phyloP scores from a whole-genome alignment of 2,888 invertebrate genomes.

The Anorthoa munda region DNA sequence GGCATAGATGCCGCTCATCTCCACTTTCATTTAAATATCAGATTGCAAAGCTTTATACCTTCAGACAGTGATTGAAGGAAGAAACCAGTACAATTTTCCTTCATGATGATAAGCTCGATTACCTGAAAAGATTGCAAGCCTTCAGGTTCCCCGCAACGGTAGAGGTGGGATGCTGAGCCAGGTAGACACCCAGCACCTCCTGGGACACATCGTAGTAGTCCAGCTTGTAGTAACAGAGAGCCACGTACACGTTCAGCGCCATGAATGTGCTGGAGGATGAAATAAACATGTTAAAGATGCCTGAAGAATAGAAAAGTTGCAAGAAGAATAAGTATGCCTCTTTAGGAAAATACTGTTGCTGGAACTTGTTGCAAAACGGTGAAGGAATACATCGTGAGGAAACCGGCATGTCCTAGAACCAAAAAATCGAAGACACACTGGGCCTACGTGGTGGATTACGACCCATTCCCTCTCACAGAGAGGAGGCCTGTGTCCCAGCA shows the following conservation, averaged over 20 bases:
- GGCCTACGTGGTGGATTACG: too few species aligned
- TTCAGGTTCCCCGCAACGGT: slow-evolving; percentile 98
- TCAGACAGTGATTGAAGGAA: background rate
- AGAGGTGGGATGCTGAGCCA: slow-evolving; percentile 97
- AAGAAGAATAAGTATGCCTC: background rate
- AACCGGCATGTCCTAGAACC: too few species aligned
- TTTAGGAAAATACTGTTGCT: background rate
- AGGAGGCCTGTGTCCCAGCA: too few species aligned
- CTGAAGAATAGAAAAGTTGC: background rate
- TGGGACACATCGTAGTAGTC: slow-evolving; percentile 99
- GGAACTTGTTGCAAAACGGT: too few species aligned
- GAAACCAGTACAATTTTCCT: background rate
- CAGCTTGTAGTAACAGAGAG: slow-evolving; percentile 99
- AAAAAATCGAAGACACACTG: too few species aligned
- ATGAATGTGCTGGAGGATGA: slow-evolving; percentile 94
- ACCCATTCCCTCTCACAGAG: too few species aligned
- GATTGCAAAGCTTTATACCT: too few species aligned
- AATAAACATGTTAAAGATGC: background rate
- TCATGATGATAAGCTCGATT: background rate
- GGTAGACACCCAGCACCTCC: slow-evolving; percentile 98
- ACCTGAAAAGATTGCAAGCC: slow-evolving; percentile 92
- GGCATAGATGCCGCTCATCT: too few species aligned
- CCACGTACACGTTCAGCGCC: slow-evolving; percentile 99
- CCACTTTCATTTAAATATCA: slow-evolving; percentile 4
- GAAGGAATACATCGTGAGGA: too few species aligned